Evolutionary conservation across 2,888 invertebrate species (phyloP), one percentile per base, ranked within the genome.

Genomic region (Cyclophora punctaria): DNA sequence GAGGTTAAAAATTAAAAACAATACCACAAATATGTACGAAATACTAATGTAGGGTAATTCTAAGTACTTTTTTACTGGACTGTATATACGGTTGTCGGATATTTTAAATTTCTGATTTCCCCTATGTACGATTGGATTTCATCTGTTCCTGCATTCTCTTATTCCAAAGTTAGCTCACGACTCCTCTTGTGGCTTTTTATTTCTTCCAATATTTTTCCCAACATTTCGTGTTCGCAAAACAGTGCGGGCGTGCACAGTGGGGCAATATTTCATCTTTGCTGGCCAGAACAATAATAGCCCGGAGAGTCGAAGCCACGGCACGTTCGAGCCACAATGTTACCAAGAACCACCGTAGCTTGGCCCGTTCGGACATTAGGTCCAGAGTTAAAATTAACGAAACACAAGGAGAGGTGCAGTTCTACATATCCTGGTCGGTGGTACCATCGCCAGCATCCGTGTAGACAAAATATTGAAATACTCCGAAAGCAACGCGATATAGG

Each of bases 231-330:
- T 80, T 81, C 82, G 79, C 83, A 77, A 81, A 85, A 84, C 83
- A 80, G 79, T 71, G 76, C 79, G 77, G 71, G 81, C 82, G 80
- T 78, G 78, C 83, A 80, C 82, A 83, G 80, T 85, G 80, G 83
- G 78, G 85, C 83, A 83, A 87, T 87, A 87, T 86, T 87, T 87
- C 87, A 87, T 87, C 81, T 75, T 84, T 78, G 83, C 83, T 83
- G 83, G 83, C 82, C 84, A 82, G 86, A 83, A 86, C 87, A 88
- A 86, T 88, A 87, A 88, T 88, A 88, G 87, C 86, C 71, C 66
- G 71, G 72, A 72, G 76, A 84, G 78, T 79, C 70, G 80, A 69
- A 85, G 87, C 87, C 87, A 84, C 85, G 87, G 87, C 87, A 88
- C 87, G 87, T 87, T 80, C 87, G 73, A 64, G 73, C 83, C 83